Percentiles rank a stretch among this genome's conserved stretches.
Conservation (phyloP, 2,113 vertebrate genomes). For the Phaethon lepturus region DNA sequence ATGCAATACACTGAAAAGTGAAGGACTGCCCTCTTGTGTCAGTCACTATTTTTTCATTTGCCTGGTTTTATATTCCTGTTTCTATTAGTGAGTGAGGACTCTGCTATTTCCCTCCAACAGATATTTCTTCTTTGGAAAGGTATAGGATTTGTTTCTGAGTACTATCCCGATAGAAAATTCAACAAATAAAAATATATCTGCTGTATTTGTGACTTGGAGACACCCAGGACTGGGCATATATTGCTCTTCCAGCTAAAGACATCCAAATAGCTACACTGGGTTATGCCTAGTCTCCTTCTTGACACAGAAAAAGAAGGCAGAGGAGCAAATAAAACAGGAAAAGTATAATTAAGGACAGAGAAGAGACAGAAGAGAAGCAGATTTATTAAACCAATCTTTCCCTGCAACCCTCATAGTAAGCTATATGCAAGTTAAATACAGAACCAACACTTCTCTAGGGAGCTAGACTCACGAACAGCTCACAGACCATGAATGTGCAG, state of each 20-base stretch:
- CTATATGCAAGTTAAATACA: slow-evolving; percentile 23
- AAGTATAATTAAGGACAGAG: background rate
- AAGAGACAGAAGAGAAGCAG: background rate
- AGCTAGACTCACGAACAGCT: background rate
- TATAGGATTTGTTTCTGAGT: background rate
- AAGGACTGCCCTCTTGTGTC: slow-evolving; percentile 55
- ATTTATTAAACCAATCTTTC: background rate
- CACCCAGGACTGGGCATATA: background rate
- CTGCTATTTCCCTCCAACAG: background rate
- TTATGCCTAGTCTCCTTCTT: background rate
- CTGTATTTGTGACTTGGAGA: background rate
- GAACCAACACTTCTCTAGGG: background rate
- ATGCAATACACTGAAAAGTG: background rate
- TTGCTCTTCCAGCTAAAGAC: background rate
- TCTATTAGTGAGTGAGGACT: accelerated
- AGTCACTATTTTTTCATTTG: background rate
- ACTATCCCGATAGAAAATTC: background rate
- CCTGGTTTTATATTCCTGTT: background rate
- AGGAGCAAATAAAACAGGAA: background rate
- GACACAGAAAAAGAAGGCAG: background rate
- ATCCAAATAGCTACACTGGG: background rate
- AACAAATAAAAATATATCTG: background rate
- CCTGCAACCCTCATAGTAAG: background rate
- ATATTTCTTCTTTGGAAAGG: background rate
- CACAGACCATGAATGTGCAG: background rate